Conservation (phyloP, 2,888 invertebrate genomes). For the Dioctria rufipes region DNA sequence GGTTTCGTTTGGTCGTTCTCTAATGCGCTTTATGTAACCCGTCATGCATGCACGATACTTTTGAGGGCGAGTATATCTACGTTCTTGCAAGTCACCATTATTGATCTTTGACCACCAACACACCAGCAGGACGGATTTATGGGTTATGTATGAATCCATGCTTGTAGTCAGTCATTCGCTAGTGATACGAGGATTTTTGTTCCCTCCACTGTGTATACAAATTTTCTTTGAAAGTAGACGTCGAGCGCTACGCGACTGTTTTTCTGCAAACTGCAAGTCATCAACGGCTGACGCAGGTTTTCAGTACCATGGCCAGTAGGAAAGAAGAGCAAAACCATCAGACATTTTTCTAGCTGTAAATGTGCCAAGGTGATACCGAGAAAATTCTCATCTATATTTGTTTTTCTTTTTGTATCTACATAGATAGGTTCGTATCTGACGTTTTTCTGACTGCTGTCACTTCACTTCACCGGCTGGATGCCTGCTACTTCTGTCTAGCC, state of each 20-base stretch:
- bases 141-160: too few relatives aligned
- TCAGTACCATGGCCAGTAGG: conserved; percentile 46
- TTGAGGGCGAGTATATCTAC: conserved; percentile 19
- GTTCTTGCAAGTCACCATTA: conserved; percentile 51
- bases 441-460: conserved; percentile 51
- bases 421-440: conserved; percentile 27
- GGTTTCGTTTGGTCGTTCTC: conserved; percentile 37
- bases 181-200: conserved; percentile 39
- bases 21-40: conserved; percentile 51
- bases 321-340: conserved; percentile 30
- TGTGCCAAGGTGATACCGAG: conserved; percentile 58
- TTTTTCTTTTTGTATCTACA: conserved; percentile 41
- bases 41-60: conserved; percentile 43
- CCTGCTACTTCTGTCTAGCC: conserved; percentile 33
- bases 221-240: conserved; percentile 33
- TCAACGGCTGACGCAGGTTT: conserved; percentile 51
- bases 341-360: conserved; percentile 54
- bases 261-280: conserved; percentile 55
- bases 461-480: conserved; percentile 40
- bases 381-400: conserved; percentile 48
- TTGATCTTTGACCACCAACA: conserved; percentile 50
- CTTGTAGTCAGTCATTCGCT: conserved; percentile 30
- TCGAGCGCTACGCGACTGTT: conserved; percentile 36
- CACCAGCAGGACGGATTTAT: background rate
- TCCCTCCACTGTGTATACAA: background rate